A percentile compares a stretch with the other conserved stretches of the same genome.
Conservation (phyloP, 1,140 invertebrate genomes). For the Arion vulgaris region DNA sequence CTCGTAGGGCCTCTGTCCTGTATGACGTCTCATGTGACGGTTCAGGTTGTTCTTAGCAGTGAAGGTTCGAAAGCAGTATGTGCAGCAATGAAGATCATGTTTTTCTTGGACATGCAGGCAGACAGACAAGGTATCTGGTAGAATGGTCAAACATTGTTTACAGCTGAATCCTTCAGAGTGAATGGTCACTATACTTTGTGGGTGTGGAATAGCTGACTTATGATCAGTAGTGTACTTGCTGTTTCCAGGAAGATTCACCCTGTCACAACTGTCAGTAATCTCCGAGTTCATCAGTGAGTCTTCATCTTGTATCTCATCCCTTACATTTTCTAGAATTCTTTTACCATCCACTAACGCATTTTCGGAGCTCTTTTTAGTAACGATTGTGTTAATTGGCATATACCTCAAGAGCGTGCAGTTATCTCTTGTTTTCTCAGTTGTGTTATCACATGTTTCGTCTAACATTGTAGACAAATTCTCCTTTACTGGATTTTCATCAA, state of each 20-base stretch:
- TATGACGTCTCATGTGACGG: constrained; percentile 84
- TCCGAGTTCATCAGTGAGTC: background rate
- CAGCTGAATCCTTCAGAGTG: constrained; percentile 46
- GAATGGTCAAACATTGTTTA: constrained; percentile 48
- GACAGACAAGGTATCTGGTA: constrained; percentile 48
- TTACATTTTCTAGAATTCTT: background rate
- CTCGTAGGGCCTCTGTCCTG: constrained; percentile 67
- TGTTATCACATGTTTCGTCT: background rate
- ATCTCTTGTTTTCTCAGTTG: background rate
- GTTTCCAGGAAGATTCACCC: constrained; percentile 15
- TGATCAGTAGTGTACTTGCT: background rate
- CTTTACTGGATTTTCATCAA: background rate
- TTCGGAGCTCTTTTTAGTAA: background rate
- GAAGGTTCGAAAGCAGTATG: constrained; percentile 58
- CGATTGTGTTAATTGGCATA: background rate
- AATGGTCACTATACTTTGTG: background rate
- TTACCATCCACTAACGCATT: background rate
- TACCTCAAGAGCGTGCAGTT: background rate
- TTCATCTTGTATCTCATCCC: background rate
- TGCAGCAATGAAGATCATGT: constrained; percentile 59
- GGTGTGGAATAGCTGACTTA: background rate
- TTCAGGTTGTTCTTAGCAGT: constrained; percentile 78
- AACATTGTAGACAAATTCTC: background rate
- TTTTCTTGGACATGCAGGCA: constrained; percentile 54
- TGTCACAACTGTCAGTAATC: background rate